Evolutionary conservation across 2,888 invertebrate genomes (phyloP).

Genomic region (Abrostola tripartita): DNA sequence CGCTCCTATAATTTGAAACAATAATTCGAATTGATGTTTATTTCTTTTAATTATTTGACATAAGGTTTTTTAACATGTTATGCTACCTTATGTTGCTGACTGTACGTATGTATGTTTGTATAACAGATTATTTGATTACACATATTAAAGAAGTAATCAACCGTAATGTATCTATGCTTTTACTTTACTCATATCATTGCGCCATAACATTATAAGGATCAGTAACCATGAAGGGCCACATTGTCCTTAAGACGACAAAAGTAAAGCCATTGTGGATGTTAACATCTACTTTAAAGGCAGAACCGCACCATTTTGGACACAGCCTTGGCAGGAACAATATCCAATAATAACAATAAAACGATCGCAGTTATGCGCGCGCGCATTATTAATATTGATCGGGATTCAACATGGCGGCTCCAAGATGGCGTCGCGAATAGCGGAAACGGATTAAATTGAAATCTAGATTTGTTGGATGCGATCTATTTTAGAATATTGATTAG

Average conservation of each 20-base stretch:
- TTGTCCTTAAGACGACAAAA: conserved; percentile 64
- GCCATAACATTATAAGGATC: conserved; percentile 42
- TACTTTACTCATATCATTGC: conserved; percentile 37
- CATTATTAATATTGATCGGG: conserved; percentile 64
- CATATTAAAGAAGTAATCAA: conserved; percentile 41
- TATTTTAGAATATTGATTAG: conserved; percentile 26
- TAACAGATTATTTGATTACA: conserved; percentile 27
- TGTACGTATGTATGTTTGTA: not conserved
- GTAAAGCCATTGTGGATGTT: conserved; percentile 60
- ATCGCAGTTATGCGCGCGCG: conserved; percentile 63
- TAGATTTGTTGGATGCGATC: conserved; percentile 44
- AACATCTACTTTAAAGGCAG: conserved; percentile 69
- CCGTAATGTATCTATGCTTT: conserved; percentile 28
- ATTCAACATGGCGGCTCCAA: conserved; percentile 61
- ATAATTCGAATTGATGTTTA: too few species aligned
- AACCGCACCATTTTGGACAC: conserved; percentile 76
- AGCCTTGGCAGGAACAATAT: conserved; percentile 83
- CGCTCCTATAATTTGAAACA: too few species aligned
- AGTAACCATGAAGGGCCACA: conserved; percentile 52
- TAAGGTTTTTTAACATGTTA: too few species aligned
- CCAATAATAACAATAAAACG: conserved; percentile 85
- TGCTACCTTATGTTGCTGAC: too few species aligned
- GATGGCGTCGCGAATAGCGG: conserved; percentile 61
- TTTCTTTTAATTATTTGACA: too few species aligned
- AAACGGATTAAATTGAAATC: conserved; percentile 58